Evolutionary conservation across 2,113 vertebrate species (phyloP), one percentile per base, ranked within the genome.

Genomic region (Pao palembangensis): DNA sequence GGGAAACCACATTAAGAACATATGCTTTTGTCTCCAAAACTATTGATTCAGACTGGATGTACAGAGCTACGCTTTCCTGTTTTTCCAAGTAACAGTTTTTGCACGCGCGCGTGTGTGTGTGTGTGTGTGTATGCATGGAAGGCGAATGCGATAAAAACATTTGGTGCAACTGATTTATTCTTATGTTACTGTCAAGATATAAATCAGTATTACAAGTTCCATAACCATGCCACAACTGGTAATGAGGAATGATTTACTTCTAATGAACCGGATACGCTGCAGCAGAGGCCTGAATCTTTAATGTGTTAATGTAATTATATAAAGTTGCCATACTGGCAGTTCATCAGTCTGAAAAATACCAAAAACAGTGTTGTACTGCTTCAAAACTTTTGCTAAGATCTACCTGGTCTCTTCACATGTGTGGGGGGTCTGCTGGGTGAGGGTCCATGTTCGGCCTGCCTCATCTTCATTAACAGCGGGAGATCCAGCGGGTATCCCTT

Each of bases 221-320:
- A 81, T 83, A 82, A 80, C 64, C 62, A 66, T 81, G 71, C 79
- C 23, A 44, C 74, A 77, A 67, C 77, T 81, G 65, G 80, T 83
- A 82, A 82, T 85, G 71, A 76, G 61, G 79, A 64, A 75, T 82
- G 85, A 87, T 89, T 89, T 69, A 89, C 81, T 81, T 85, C 78
- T 88, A 88, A 88, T 88, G 84, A 88, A 89, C 80, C 85, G 66
- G 75, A 81, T 83, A 76, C 75, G 67, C 74, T 78, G 79, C 82
- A 77, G 72, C 70, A 69, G 71, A 84, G 82, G 79, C 79, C 84
- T 82, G 86, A 84, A 89, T 83, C 76, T 76, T 85, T 89, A 85
- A 85, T 72, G 75, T 82, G 74, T 85, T 88, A 86, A 90, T 85
- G 80, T 85, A 89, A 84, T 78, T 84, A 83, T 89, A 82, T 84